These are phyloP conservation scores for Recurvirostra avosetta DNA, from an alignment of 2,113 vertebrate genomes.

Conservation along the genomic window DNA sequence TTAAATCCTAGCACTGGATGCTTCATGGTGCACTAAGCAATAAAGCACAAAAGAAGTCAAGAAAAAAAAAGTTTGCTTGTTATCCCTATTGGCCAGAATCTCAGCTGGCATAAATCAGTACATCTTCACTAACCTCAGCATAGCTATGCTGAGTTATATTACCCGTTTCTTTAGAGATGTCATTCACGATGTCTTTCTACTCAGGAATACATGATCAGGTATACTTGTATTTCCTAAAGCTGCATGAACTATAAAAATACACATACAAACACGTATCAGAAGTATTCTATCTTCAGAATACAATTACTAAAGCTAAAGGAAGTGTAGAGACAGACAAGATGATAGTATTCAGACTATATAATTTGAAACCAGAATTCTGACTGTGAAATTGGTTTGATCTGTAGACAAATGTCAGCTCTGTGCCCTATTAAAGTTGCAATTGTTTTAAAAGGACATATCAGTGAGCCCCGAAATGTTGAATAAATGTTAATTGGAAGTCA, in stretches of 20 bases:
- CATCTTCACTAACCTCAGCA: background rate
- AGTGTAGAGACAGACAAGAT: background rate
- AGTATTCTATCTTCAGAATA: background rate
- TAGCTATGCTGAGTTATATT: background rate
- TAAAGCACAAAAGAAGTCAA: background rate
- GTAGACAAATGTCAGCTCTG: slow-evolving; percentile 41
- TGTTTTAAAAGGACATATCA: slow-evolving; percentile 49
- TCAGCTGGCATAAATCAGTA: background rate
- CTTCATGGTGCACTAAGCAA: background rate
- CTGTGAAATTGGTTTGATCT: slow-evolving; percentile 14
- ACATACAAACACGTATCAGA: background rate
- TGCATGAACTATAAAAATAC: background rate
- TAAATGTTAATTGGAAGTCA: slow-evolving; percentile 61
- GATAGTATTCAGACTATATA: background rate
- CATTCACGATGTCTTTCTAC: background rate
- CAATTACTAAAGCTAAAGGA: background rate
- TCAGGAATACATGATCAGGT: background rate
- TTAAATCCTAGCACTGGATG: slow-evolving; percentile 5
- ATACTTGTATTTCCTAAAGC: background rate
- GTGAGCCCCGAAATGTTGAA: background rate
- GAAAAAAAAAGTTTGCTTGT: background rate
- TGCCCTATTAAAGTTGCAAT: slow-evolving; percentile 14
- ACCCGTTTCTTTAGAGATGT: background rate
- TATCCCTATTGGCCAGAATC: background rate
- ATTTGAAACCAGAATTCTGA: slow-evolving; percentile 12